Conservation (phyloP, 2,113 vertebrate species). For the Melanotaenia duboulayi region DNA sequence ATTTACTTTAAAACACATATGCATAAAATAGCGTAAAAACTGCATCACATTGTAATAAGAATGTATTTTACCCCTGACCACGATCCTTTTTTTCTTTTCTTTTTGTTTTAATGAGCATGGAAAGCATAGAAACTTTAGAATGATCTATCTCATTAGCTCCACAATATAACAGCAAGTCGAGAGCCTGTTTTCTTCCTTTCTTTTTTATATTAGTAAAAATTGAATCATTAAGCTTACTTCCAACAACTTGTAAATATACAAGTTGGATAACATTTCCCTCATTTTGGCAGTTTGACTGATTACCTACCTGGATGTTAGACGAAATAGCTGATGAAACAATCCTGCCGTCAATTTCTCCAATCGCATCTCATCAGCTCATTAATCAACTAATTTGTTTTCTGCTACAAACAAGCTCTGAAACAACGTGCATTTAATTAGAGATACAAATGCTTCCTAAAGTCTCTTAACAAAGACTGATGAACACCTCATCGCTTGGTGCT, state of each 20-base stretch:
- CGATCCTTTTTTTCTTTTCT: too few relatives aligned
- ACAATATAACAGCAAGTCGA: too few relatives aligned
- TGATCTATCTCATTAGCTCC: too few relatives aligned
- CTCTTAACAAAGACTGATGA: conserved; percentile 65
- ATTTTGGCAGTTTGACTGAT: not conserved
- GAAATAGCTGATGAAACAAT: conserved; percentile 58
- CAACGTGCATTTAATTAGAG: conserved; percentile 56
- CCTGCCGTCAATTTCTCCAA: conserved; percentile 62
- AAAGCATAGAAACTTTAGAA: too few relatives aligned
- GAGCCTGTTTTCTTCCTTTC: not conserved
- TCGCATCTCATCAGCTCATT: conserved; percentile 56
- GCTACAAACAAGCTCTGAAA: conserved; percentile 56
- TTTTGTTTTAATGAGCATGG: too few relatives aligned
- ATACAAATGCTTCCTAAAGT: conserved; percentile 55
- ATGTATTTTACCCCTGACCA: too few relatives aligned
- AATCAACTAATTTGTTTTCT: conserved; percentile 59
- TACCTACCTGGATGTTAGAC: not conserved
- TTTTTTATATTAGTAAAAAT: not conserved
- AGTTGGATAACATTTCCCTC: too few relatives aligned
- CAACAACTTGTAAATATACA: too few relatives aligned
- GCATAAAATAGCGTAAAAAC: too few relatives aligned
- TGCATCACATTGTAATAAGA: too few relatives aligned
- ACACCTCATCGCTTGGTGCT: conserved; percentile 9
- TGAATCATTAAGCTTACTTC: too few relatives aligned
- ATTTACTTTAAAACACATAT: too few relatives aligned